Conservation (phyloP, 2,797 vertebrate species). For the Rhyacichthys aspro region DNA sequence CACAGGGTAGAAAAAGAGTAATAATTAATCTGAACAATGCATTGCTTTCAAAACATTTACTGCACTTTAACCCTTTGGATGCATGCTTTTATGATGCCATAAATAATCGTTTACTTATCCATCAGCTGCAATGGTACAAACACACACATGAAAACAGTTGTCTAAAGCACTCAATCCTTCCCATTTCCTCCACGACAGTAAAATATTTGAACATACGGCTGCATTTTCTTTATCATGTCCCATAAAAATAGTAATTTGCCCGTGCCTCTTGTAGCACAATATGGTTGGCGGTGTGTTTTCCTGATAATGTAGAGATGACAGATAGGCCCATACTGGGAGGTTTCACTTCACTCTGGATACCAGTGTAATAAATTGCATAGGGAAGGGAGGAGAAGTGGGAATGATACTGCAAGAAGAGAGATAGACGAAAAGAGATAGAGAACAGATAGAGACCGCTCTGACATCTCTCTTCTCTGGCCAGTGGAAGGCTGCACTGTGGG, state of each 20-base stretch:
- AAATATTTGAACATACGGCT: constrained; percentile 88
- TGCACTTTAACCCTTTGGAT: constrained; percentile 54
- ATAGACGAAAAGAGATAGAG: constrained; percentile 46
- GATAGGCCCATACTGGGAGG: constrained; percentile 88
- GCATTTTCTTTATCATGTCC: constrained; percentile 91
- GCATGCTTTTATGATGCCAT: constrained; percentile 43
- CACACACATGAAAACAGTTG: constrained; percentile 26
- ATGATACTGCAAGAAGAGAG: constrained; percentile 50
- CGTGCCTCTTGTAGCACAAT: constrained; percentile 86
- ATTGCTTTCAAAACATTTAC: constrained; percentile 49
- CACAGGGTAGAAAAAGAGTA: not conserved
- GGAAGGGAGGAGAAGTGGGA: constrained; percentile 61
- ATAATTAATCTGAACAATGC: constrained; percentile 14
- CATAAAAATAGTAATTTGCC: constrained; percentile 93
- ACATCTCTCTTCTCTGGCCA: constrained; percentile 77
- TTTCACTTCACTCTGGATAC: constrained; percentile 85
- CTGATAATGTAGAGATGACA: constrained; percentile 92
- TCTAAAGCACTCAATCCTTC: constrained; percentile 66
- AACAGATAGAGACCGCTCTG: constrained; percentile 76
- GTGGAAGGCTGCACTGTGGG: constrained; percentile 83
- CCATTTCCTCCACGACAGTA: constrained; percentile 77
- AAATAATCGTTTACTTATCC: constrained; percentile 43
- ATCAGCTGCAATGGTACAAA: constrained; percentile 27
- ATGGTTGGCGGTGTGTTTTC: constrained; percentile 87
- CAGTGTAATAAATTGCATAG: constrained; percentile 86